A percentile compares a stretch with the other conserved stretches of the same genome.
Evolutionary conservation across 2,113 vertebrate genomes (phyloP).

Genomic region (Astur gentilis): DNA sequence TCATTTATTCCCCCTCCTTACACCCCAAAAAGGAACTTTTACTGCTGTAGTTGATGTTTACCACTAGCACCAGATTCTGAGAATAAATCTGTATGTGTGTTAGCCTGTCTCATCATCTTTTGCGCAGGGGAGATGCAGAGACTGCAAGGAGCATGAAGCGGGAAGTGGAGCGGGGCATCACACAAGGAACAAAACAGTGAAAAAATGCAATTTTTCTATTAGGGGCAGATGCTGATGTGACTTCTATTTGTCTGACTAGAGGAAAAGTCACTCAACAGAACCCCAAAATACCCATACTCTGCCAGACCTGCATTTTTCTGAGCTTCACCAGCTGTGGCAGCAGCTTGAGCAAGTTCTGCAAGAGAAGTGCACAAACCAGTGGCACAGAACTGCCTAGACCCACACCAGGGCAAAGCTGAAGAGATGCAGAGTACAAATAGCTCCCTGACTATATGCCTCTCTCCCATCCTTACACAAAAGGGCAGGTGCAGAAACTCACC

Average conservation of each 20-base stretch:
- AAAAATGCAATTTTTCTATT: neutral
- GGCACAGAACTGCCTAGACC: neutral
- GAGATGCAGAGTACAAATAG: neutral
- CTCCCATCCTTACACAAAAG: neutral
- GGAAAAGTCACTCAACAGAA: conserved; percentile 76
- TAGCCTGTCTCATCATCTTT: neutral
- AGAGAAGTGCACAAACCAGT: neutral
- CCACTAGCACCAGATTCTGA: neutral
- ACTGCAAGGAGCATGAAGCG: rapidly evolving
- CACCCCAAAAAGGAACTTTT: rapidly evolving
- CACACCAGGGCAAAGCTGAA: neutral
- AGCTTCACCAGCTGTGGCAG: conserved; percentile 77
- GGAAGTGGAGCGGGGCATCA: neutral
- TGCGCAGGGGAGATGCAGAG: neutral
- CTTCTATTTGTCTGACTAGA: too few relatives aligned
- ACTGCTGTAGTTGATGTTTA: neutral
- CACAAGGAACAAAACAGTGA: neutral
- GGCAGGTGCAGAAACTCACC: conserved; percentile 36
- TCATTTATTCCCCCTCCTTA: neutral
- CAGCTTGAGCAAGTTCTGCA: conserved; percentile 84
- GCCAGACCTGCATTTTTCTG: conserved; percentile 80
- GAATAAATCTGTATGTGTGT: neutral
- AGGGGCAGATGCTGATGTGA: neutral
- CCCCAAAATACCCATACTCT: conserved; percentile 85
- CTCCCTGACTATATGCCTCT: neutral